phyloP scores from a whole-genome alignment of 2,797 vertebrate genomes.

The Gouania willdenowi region DNA sequence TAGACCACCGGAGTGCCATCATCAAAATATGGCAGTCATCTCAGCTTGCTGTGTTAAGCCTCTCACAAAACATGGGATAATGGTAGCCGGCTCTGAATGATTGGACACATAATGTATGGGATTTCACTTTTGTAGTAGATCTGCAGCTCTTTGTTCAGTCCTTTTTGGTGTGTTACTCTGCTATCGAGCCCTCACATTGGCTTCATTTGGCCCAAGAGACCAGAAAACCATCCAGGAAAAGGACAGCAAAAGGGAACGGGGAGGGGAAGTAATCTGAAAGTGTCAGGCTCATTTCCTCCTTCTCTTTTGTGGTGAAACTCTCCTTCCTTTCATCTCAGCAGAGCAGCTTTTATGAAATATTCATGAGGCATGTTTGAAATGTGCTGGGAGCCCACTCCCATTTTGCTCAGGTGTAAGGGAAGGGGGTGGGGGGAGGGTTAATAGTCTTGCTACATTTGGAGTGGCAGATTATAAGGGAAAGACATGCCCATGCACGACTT shows the following conservation, averaged over 20 bases:
- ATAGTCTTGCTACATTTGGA: constrained; percentile 55
- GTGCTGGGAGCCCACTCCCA: constrained; percentile 54
- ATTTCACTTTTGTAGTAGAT: not conserved
- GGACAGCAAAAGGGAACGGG: constrained; percentile 2
- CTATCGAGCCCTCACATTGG: constrained; percentile 18
- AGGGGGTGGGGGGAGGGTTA: constrained; percentile 40
- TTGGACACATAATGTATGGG: not conserved
- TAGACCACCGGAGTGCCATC: constrained; percentile 3
- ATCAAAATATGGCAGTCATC: constrained; percentile 13
- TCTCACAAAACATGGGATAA: constrained; percentile 4
- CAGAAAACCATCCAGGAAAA: constrained; percentile 41
- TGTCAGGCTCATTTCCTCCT: constrained; percentile 44
- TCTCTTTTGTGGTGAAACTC: constrained; percentile 28
- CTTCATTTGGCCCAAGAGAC: constrained; percentile 36
- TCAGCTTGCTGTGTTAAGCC: constrained; percentile 4
- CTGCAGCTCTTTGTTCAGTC: constrained; percentile 4
- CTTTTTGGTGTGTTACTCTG: constrained; percentile 6
- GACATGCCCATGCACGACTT: constrained; percentile 39
- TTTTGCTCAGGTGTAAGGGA: constrained; percentile 51
- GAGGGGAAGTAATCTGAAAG: constrained; percentile 3
- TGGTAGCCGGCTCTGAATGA: constrained; percentile 1
- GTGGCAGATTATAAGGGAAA: constrained; percentile 60
- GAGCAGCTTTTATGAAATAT: constrained; percentile 63
- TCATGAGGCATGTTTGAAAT: constrained; percentile 44
- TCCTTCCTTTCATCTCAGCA: constrained; percentile 58